Evolutionary conservation across 2,113 vertebrate species (phyloP).

Genomic region (Noctilio leporinus): DNA sequence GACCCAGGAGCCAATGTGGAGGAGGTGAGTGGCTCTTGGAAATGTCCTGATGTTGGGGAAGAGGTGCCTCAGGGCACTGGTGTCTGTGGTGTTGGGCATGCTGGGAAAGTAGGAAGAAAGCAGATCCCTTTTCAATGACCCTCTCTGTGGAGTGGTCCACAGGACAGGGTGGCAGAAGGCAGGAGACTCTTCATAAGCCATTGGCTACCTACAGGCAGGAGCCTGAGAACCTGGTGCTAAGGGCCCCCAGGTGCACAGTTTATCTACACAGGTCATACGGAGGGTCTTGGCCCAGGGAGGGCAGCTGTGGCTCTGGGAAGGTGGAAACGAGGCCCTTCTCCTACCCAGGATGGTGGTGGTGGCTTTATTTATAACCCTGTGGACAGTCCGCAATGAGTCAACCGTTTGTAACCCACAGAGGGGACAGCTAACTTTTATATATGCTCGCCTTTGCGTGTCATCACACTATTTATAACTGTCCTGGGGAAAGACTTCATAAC

Average conservation of each 20-base stretch:
- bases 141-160: too few species aligned
- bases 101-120: neutral
- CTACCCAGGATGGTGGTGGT: neutral
- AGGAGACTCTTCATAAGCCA: neutral
- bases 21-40: neutral
- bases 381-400: constrained; percentile 17
- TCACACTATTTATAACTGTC: constrained; percentile 36
- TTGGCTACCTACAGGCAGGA: neutral
- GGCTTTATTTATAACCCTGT: constrained; percentile 34
- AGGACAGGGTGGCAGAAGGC: neutral
- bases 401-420: neutral
- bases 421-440: neutral
- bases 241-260: neutral
- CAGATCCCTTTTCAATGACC: neutral
- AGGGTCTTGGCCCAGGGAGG: neutral
- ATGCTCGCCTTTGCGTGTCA: neutral
- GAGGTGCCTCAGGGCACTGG: fast-evolving
- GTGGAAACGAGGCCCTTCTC: neutral
- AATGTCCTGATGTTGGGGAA: neutral
- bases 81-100: neutral
- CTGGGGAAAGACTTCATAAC: neutral
- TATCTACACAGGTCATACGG: neutral
- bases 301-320: neutral
- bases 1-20: neutral
- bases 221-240: neutral